Evolutionary conservation across 2,888 invertebrate species (phyloP), one percentile per base, ranked within the genome.

Genomic region (Conchocele bisecta): DNA sequence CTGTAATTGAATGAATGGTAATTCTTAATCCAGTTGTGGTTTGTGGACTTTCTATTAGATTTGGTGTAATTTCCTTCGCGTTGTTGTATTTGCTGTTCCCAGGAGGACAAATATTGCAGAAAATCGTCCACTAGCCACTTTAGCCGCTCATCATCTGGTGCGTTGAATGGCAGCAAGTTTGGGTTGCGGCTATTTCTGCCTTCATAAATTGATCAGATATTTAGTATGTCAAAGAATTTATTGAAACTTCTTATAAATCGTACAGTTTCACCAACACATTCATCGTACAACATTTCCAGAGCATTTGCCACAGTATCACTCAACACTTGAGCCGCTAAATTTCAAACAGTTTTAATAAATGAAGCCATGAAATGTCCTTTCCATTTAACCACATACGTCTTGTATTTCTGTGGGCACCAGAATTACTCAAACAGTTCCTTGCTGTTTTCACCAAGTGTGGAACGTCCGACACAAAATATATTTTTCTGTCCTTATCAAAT

Each of bases 191-290:
- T 77, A 11, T 51, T 46, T 29, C 29, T 48, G 13, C 65, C 66
- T 41, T 73, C 73, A 29, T 28, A 13, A 4, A 61, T 17, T n/a
- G 31, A 35, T 20, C 73, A 15, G 0, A 64, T 56, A 66, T 76
- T 76, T 17, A 73, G 33, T 28, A 58, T 59, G 46, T 76, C 72
- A 63, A 76, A 76, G 26, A 73, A 76, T 37, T 59, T 65, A 50
- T 77, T 61, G 50, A 77, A 48, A 11, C 33, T 39, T 24, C 66
- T 48, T 7, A 78, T 51, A 35, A 72, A 78, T 7, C n/a, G 11
- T 0, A 72, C 64, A 11, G 72, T 72, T 35, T 78, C 72, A 6
- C 48, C 37, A 2, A 66, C 56, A 11, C 54, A 29, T 29, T 41
- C 42, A 4, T 31, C 54, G 59, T 67, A 67, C 1, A 26, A 11